Evolutionary conservation across 2,888 invertebrate genomes (phyloP), one percentile per base, ranked within the genome.

Genomic region (Campoletis raptor): DNA sequence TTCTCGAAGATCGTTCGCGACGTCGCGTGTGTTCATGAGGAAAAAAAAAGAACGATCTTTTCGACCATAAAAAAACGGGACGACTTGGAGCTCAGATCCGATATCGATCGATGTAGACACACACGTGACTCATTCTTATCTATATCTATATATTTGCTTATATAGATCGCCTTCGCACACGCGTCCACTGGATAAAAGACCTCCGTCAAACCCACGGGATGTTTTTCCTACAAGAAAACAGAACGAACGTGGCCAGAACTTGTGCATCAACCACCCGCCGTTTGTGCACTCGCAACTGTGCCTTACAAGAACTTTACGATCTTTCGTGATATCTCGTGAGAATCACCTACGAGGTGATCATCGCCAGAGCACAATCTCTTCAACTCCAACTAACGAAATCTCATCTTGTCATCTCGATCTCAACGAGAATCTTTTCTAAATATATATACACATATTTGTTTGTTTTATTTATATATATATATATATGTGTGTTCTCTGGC

Each of bases 341-440:
- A 77, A 85, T 81, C 81, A 69, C 80, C 76, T 18, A 40, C 70
- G 42, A 18, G 57, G 66, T 74, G 81, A 67, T 72, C 69, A 66
- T 40, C 81, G 66, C 69, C 57, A 72, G 36, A 57, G 42, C 79
- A 67, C 72, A 79, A 80, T 84, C 81, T 85, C 61, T 64, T 30
- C 72, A 72, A 72, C 66, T 69, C 54, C 48, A 67, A 77, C 77
- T 67, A 70, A 78, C 73, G 67, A 78, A 81, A 78, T 85, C 81
- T 81, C 85, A 67, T 81, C 85, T 81, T 81, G 85, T 85, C 85
- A 78, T 81, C 81, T 81, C 57, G 72, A 85, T 81, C 80, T 76
- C 73, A 24, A 67, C 57, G 72, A 73, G 81, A 81, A 85, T 81
- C 67, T 78, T 74, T 61, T 78, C 40, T 48, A 48, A 66, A 48